Conservation (phyloP, 2,888 invertebrate species). For the Ecdyonurus torrentis region DNA sequence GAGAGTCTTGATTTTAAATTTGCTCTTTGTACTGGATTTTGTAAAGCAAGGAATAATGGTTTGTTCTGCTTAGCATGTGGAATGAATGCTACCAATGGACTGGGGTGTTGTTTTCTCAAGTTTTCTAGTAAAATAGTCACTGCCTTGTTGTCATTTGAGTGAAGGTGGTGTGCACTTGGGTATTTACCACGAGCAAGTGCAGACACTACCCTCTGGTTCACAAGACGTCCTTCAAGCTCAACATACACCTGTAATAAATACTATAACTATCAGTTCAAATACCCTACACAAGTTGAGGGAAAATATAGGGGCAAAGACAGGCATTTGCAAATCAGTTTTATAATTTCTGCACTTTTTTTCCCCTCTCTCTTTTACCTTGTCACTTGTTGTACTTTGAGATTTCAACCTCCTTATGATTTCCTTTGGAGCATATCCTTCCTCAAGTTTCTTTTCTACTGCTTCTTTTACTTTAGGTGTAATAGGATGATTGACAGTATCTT, state of each 20-base stretch:
- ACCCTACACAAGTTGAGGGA: too few species aligned
- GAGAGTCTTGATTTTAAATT: too few species aligned
- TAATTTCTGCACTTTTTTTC: too few species aligned
- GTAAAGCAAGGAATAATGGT: too few species aligned
- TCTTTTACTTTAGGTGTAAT: background rate
- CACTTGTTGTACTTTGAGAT: background rate
- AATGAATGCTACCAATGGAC: background rate
- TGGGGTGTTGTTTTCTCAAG: background rate
- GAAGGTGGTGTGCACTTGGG: background rate
- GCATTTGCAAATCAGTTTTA: too few species aligned
- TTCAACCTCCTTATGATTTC: background rate
- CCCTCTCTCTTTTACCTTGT: too few species aligned
- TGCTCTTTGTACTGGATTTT: too few species aligned
- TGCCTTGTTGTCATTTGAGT: background rate
- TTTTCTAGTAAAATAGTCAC: background rate
- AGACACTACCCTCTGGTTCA: background rate
- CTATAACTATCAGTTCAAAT: background rate
- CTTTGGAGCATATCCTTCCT: background rate
- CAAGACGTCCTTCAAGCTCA: background rate
- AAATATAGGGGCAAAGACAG: too few species aligned
- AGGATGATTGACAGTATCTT: background rate
- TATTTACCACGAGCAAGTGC: background rate
- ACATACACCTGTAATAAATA: background rate
- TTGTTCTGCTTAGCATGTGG: too few species aligned
- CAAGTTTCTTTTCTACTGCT: background rate